These are phyloP conservation scores for Cuniculus paca DNA, from an alignment of 2,797 vertebrate species.

Conservation along the genomic window DNA sequence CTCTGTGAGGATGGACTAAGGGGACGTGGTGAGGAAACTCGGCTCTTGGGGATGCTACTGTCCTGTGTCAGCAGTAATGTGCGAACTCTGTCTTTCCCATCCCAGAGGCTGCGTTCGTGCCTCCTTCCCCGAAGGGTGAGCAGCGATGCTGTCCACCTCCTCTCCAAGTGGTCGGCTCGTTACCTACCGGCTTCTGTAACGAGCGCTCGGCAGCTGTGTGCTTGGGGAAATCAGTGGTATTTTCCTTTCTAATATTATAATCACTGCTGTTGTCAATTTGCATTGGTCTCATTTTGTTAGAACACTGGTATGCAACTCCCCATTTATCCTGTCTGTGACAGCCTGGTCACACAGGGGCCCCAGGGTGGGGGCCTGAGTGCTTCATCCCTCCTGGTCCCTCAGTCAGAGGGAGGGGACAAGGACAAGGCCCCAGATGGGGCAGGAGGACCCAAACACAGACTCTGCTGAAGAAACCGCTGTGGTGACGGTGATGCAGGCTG, in stretches of 20 bases:
- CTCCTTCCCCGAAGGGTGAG: not conserved
- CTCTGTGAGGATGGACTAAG: not conserved
- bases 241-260: not conserved
- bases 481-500: not conserved
- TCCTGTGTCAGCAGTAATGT: not conserved
- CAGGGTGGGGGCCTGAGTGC: not conserved
- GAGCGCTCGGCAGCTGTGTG: not conserved
- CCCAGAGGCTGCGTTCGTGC: not conserved
- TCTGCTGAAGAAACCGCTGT: not conserved
- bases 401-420: not conserved
- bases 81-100: too few relatives aligned
- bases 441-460: not conserved
- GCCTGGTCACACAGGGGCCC: not conserved
- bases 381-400: not conserved
- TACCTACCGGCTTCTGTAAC: not conserved
- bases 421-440: not conserved
- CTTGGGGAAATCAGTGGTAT: not conserved
- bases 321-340: not conserved
- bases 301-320: not conserved
- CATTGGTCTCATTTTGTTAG: not conserved
- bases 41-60: not conserved
- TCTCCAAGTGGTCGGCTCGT: not conserved
- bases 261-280: not conserved
- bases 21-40: slow-evolving; percentile 24
- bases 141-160: not conserved